Base-by-base conservation (phyloP, 2,888 invertebrate species). In the Cheilosia variabilis region DNA sequence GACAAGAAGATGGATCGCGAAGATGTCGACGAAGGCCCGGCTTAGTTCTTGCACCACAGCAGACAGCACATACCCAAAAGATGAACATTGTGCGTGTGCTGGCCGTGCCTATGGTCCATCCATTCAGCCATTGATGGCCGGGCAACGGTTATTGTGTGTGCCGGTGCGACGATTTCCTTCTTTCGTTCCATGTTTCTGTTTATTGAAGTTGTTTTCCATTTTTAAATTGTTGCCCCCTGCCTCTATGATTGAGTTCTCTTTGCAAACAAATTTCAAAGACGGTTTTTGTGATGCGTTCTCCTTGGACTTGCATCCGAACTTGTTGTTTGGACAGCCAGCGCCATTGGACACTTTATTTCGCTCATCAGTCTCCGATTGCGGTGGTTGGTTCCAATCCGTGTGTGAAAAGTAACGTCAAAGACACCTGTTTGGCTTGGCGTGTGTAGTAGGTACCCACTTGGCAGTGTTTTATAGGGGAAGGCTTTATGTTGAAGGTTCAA, bases 211-310 rank as follows among this genome's bases (percentile, higher is more conserved):
- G 57, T 57, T 58, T 72, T 47, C 37, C 53, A 45, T 73, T 43
- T 41, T 22, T 55, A 19, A 24, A 19, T 10, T 19, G 6, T 24
- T 9, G 31, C 27, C 22, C 5, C 13, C 22, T 22, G 43, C 17
- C 27, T 19, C 15, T 24, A 1, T 9, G 4, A 50, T 9, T 4
- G 22, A 22, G 10, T 52, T 45, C 57, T 69, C 52, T 72, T 63
- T 65, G 71, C 71, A 72, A 79, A 79, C 79, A 72, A 79, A 79
- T 72, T 79, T 79, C 72, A 71, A 65, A 79, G 79, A 65, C 31
- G 43, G 10, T 71, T 78, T 63, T 63, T 65, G 19, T 24, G 57
- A 58, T 19, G 15, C 43, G 58, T 60, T 52, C 41, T 37, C 37
- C 37, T 37, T 37, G 37, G 37, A 37, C 41, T 50, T 76, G 76